Percentiles rank a stretch among this genome's conserved stretches.
These are phyloP conservation scores for Drosophila atroscutellata DNA, from an alignment of 2,888 invertebrate genomes.

Conservation along the genomic window DNA sequence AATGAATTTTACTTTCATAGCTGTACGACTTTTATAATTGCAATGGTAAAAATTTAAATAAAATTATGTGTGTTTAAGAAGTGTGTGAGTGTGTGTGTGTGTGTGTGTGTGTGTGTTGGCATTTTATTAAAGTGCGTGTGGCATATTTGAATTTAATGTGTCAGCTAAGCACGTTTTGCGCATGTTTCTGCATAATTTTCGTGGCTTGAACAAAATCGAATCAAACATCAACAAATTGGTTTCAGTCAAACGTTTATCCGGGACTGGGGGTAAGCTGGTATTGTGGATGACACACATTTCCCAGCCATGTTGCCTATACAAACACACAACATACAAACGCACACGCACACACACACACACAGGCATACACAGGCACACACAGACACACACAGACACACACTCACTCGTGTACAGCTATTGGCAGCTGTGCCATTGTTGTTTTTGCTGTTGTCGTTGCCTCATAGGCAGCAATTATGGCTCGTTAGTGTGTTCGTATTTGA, in stretches of 20 bases:
- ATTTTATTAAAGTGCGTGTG: neutral
- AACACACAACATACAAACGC: constrained; percentile 2
- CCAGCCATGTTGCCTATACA: constrained; percentile 27
- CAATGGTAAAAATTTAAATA: neutral
- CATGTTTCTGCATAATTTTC: constrained; percentile 60
- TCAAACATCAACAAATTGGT: constrained; percentile 71
- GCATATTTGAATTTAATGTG: constrained; percentile 33
- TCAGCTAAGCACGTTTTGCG: constrained; percentile 22
- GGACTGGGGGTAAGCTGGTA: neutral
- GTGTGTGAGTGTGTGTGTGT: too few species aligned
- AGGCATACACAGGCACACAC: constrained; percentile 10
- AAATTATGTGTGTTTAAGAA: neutral
- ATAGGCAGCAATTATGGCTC: constrained; percentile 81
- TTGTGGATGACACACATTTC: constrained; percentile 37
- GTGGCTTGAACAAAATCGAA: constrained; percentile 57
- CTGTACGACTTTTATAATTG: neutral
- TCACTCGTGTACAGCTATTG: constrained; percentile 24
- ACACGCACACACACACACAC: constrained; percentile 9
- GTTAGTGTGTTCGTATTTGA: constrained; percentile 80
- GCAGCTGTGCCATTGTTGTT: constrained; percentile 53
- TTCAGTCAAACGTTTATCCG: constrained; percentile 28
- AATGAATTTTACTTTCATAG: neutral
- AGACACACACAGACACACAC: constrained; percentile 10
- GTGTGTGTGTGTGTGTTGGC: neutral
- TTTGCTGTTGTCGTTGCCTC: constrained; percentile 52